phyloP scores from a whole-genome alignment of 2,888 invertebrate genomes.

The Melikaiella ostensackeni region DNA sequence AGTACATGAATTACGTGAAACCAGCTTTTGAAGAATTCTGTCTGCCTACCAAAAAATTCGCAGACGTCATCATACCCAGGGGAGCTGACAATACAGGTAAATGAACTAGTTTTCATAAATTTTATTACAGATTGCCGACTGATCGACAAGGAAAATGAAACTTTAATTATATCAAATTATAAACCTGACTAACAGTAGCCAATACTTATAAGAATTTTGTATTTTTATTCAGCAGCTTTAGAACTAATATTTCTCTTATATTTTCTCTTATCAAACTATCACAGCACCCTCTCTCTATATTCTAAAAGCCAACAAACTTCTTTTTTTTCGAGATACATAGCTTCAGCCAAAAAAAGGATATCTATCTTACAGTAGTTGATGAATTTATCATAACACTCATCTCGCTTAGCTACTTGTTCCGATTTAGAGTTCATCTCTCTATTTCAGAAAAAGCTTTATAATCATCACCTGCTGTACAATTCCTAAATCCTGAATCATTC shows the following conservation, averaged over 20 bases:
- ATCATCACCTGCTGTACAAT: not conserved
- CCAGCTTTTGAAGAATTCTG: slow-evolving; percentile 99
- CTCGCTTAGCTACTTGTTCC: not conserved
- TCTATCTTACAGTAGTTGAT: not conserved
- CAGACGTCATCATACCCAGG: slow-evolving; percentile 99
- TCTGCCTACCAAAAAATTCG: slow-evolving; percentile 99
- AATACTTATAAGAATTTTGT: not conserved
- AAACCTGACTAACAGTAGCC: not conserved
- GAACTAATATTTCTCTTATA: not conserved
- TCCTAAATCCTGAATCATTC: slow-evolving; percentile 29
- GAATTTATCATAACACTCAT: not conserved
- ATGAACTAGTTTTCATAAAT: slow-evolving; percentile 50
- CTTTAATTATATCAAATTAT: not conserved
- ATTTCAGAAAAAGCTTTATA: slow-evolving; percentile 1
- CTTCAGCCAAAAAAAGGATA: not conserved
- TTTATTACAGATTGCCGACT: not conserved
- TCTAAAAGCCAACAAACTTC: not conserved
- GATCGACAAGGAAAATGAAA: not conserved
- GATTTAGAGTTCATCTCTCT: not conserved
- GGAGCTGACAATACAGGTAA: slow-evolving; percentile 98
- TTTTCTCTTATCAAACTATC: not conserved
- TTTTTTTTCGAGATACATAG: not conserved
- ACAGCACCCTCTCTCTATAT: not conserved
- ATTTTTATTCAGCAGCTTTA: not conserved
- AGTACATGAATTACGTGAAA: slow-evolving; percentile 98